Percentiles rank a stretch among this genome's conserved stretches.
phyloP scores from a whole-genome alignment of 53 echinoderm and acorn worm genomes.

The Apostichopus leukothele region DNA sequence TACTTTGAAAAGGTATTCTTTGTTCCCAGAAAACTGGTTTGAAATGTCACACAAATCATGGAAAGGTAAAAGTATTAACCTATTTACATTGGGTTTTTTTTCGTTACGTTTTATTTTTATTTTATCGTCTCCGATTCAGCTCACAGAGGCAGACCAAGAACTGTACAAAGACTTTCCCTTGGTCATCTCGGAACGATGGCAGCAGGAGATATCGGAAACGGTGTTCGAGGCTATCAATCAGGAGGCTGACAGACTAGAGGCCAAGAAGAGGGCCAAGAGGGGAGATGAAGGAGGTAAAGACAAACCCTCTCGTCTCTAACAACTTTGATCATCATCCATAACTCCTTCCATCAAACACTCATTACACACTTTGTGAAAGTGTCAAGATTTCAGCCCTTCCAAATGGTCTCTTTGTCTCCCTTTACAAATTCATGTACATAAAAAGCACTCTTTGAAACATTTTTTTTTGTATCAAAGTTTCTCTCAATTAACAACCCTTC shows the following conservation, averaged over 20 bases:
- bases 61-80: too few relatives aligned
- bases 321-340: too few relatives aligned
- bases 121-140: constrained; percentile 40
- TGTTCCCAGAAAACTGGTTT: too few relatives aligned
- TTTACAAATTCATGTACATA: background rate
- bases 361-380: background rate
- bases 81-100: too few relatives aligned
- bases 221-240: constrained; percentile 96
- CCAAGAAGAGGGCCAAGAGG: constrained; percentile 93
- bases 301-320: background rate
- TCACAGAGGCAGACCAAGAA: constrained; percentile 95
- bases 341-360: background rate
- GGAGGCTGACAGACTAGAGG: constrained; percentile 80
- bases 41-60: too few relatives aligned
- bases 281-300: constrained; percentile 91
- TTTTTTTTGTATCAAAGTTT: background rate
- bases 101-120: too few relatives aligned
- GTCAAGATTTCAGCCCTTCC: background rate
- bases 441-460: background rate
- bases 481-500: too few relatives aligned
- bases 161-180: constrained; percentile 98
- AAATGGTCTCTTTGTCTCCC: too few relatives aligned
- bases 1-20: too few relatives aligned
- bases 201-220: constrained; percentile 98
- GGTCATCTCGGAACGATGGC: constrained; percentile 95